Evolutionary conservation across 2,797 vertebrate genomes (phyloP), one percentile per base, ranked within the genome.

Genomic region (Acanthopagrus latus): DNA sequence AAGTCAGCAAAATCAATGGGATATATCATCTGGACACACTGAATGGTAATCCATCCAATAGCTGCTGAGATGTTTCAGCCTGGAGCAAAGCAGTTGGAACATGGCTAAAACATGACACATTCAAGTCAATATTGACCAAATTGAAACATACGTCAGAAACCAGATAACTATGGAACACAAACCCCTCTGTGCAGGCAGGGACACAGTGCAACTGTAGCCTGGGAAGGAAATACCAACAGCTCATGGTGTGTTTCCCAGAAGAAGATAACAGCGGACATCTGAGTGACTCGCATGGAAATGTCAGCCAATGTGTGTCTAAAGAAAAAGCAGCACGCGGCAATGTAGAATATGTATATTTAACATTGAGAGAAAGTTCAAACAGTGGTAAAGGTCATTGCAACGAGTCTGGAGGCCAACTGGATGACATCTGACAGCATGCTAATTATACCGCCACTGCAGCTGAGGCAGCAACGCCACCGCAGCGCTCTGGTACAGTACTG

Each of bases 311-410:
- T 68, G 75, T 72, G 78, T 75, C 66, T 67, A 46, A 86, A 86
- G 58, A 77, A 78, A 74, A 5, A 79, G 64, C 58, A 74, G 60
- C 76, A 74, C 52, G 64, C 56, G 63, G 68, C 52, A 14, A 81
- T 65, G 74, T 68, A 79, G 66, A 89, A 88, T 87, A 84, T 92
- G 83, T 85, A 87, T 84, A 85, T 89, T 86, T 86, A 78, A 86
- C 81, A 80, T 58, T 64, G 51, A 80, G 64, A 76, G 65, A 91
- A 92, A 90, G 87, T 91, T 91, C 83, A 92, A 84, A 84, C 73
- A 68, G 56, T 82, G 76, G 82, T 85, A 92, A 94, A 94, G 94
- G 94, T 94, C 91, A 93, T 29, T 79, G 83, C 71, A 81, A 69
- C 43, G 17, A 79, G 78, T 81, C 89, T 88, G 70, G 58, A 83